Percentiles rank a stretch among this genome's conserved stretches.
Evolutionary conservation across 2,888 invertebrate genomes (phyloP).

Genomic region (Drosophila tripunctata): DNA sequence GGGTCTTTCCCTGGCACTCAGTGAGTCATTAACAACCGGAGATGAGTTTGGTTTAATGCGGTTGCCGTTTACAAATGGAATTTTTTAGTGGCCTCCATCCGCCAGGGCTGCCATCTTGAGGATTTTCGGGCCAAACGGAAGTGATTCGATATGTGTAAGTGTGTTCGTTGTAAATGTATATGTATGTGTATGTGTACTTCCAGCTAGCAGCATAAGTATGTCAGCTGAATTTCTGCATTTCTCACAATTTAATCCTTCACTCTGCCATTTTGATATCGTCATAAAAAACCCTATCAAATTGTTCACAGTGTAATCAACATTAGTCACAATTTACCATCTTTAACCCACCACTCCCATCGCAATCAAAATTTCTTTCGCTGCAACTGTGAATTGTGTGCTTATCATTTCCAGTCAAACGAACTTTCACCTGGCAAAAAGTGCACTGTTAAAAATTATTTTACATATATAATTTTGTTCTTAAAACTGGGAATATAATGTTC

Average conservation of each 20-base stretch:
- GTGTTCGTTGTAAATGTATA: constrained; percentile 11
- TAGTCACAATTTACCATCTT: constrained; percentile 10
- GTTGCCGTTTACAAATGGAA: constrained; percentile 77
- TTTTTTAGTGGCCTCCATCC: constrained; percentile 65
- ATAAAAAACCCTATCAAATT: constrained; percentile 23
- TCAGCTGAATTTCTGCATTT: constrained; percentile 57
- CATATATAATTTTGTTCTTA: too few relatives aligned
- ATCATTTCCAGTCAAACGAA: not conserved
- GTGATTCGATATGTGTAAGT: constrained; percentile 35
- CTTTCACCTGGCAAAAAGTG: not conserved
- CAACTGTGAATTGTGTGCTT: not conserved
- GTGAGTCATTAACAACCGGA: constrained; percentile 77
- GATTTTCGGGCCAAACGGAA: constrained; percentile 66
- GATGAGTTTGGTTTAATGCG: constrained; percentile 79
- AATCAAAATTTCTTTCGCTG: not conserved
- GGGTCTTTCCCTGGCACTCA: constrained; percentile 47
- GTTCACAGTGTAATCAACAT: constrained; percentile 43
- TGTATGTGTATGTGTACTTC: constrained; percentile 19
- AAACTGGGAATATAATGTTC: too few relatives aligned
- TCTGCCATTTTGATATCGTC: constrained; percentile 14
- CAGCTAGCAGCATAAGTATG: constrained; percentile 39
- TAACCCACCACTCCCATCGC: too few relatives aligned
- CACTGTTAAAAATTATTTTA: too few relatives aligned
- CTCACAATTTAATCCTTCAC: constrained; percentile 49
- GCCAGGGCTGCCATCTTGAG: constrained; percentile 1